phyloP scores from a whole-genome alignment of 2,113 vertebrate species.

The Trematocara variabile region DNA sequence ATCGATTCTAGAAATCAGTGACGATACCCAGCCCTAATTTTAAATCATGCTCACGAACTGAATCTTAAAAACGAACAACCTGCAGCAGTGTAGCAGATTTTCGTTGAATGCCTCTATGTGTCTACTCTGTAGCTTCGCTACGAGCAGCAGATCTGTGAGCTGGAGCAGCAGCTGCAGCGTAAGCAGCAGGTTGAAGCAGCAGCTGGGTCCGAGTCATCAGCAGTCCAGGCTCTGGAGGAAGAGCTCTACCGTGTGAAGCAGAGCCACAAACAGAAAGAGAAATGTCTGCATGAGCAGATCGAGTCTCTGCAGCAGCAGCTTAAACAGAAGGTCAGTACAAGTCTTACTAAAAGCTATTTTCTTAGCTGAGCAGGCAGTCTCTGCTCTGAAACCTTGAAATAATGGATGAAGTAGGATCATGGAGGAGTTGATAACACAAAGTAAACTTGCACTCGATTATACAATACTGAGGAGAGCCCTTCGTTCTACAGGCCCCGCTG shows the following conservation, averaged over 20 bases:
- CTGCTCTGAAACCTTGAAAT: neutral
- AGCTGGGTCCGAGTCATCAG: neutral
- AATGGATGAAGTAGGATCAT: neutral
- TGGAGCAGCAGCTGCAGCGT: slow-evolving; percentile 79
- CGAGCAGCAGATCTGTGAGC: slow-evolving; percentile 82
- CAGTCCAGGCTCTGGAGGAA: slow-evolving; percentile 55
- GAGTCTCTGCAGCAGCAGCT: slow-evolving; percentile 78
- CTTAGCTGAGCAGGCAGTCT: neutral
- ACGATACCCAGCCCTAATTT: too few species aligned
- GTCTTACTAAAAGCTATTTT: neutral
- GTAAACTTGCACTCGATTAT: rapidly evolving
- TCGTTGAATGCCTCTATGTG: neutral
- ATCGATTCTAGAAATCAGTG: too few species aligned
- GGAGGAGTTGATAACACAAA: neutral
- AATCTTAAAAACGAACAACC: too few species aligned
- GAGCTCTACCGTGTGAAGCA: slow-evolving; percentile 72
- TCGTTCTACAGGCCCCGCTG: slow-evolving; percentile 43
- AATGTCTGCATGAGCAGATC: slow-evolving; percentile 47
- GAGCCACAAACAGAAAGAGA: slow-evolving; percentile 63
- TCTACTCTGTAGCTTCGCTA: slow-evolving; percentile 80
- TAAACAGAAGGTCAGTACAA: slow-evolving; percentile 50
- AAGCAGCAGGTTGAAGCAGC: slow-evolving; percentile 36
- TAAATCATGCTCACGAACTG: too few species aligned
- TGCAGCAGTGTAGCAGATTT: neutral
- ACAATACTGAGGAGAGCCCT: neutral